phyloP scores from a whole-genome alignment of 2,888 invertebrate species.

The Slavum lentiscoides region DNA sequence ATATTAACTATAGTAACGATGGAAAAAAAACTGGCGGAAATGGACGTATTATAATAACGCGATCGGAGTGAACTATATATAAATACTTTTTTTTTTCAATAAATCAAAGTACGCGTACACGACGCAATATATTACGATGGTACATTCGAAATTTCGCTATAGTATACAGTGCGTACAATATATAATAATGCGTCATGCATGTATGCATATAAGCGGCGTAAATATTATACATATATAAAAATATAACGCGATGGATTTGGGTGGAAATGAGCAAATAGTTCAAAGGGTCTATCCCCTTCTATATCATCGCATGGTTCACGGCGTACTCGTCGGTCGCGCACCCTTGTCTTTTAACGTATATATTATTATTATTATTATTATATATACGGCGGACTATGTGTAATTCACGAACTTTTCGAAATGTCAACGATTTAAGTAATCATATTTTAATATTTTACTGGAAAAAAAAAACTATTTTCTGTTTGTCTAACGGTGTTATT shows the following conservation, averaged over 20 bases:
- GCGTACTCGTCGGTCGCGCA: constrained; percentile 10
- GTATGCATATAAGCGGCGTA: constrained; percentile 2
- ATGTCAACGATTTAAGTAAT: constrained; percentile 48
- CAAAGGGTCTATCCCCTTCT: constrained; percentile 45
- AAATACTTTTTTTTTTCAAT: too few relatives aligned
- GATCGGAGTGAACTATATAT: neutral
- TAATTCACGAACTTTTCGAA: constrained; percentile 40
- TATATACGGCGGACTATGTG: neutral
- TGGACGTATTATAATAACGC: neutral
- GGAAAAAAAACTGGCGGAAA: neutral
- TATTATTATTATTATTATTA: neutral
- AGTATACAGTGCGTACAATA: too few relatives aligned
- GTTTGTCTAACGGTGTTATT: constrained; percentile 20
- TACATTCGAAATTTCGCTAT: too few relatives aligned
- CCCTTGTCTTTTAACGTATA: constrained; percentile 20
- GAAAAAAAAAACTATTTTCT: constrained; percentile 32
- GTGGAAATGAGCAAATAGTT: constrained; percentile 48
- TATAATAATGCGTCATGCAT: constrained; percentile 21
- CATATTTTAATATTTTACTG: constrained; percentile 45
- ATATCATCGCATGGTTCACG: constrained; percentile 21
- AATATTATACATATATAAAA: neutral
- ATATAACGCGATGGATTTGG: constrained; percentile 42
- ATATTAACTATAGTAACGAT: neutral
- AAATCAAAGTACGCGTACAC: too few relatives aligned
- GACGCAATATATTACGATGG: too few relatives aligned